phyloP scores from a whole-genome alignment of 2,113 vertebrate species.

The Monopterus albus region DNA sequence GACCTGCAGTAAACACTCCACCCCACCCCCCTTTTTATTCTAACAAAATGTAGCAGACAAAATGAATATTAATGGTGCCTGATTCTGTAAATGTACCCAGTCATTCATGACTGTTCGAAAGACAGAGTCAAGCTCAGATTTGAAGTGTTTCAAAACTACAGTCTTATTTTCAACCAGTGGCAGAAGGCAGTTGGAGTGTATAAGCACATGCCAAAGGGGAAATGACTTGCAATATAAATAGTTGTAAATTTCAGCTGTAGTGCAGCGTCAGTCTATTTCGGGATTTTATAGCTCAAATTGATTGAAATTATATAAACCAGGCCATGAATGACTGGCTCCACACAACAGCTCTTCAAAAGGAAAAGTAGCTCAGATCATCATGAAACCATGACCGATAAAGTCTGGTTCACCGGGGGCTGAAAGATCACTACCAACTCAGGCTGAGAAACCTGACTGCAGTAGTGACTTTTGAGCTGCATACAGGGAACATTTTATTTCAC shows the following conservation, averaged over 20 bases:
- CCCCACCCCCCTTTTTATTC: conserved; percentile 1
- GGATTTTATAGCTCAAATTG: conserved; percentile 78
- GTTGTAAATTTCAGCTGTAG: conserved; percentile 71
- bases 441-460: conserved; percentile 49
- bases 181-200: conserved; percentile 34
- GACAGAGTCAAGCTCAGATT: conserved; percentile 41
- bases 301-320: conserved; percentile 74
- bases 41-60: conserved; percentile 28
- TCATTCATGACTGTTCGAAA: conserved; percentile 40
- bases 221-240: conserved; percentile 68
- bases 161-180: conserved; percentile 40
- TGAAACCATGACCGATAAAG: conserved; percentile 60
- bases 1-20: conserved; percentile 19
- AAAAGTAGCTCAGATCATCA: conserved; percentile 55
- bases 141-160: conserved; percentile 26
- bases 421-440: conserved; percentile 16
- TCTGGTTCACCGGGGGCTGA: conserved; percentile 48
- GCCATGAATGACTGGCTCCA: conserved; percentile 67
- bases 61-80: conserved; percentile 31
- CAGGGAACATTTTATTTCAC: conserved; percentile 55
- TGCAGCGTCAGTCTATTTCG: conserved; percentile 52
- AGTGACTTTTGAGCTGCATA: conserved; percentile 48
- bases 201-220: conserved; percentile 34
- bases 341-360: conserved; percentile 67
- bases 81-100: conserved; percentile 38